Evolutionary conservation across 2,888 invertebrate species (phyloP).

Genomic region (Galeruca laticollis): DNA sequence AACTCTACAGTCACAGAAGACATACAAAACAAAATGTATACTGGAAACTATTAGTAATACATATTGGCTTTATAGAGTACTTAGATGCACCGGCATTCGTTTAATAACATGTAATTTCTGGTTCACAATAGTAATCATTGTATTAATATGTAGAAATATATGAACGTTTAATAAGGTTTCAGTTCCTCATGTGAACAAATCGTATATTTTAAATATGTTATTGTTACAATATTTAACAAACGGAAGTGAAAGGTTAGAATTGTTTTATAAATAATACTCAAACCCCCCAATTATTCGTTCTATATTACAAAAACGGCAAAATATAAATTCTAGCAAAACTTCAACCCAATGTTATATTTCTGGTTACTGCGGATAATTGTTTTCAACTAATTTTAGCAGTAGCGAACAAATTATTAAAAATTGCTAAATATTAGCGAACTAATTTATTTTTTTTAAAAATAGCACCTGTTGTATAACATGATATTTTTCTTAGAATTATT

Average conservation of each 20-base stretch:
- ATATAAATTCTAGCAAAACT: not conserved
- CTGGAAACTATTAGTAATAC: constrained; percentile 22
- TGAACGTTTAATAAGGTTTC: constrained; percentile 19
- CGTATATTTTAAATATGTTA: constrained; percentile 22
- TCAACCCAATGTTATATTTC: not conserved
- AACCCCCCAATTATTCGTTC: constrained; percentile 17
- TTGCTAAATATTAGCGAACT: too few species aligned
- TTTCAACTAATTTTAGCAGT: too few species aligned
- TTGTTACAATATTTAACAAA: constrained; percentile 17
- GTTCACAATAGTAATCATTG: constrained; percentile 34
- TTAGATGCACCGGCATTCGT: constrained; percentile 16
- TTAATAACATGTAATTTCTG: constrained; percentile 32
- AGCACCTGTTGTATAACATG: too few species aligned
- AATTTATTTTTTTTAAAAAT: too few species aligned
- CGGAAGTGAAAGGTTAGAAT: constrained; percentile 37
- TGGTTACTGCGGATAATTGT: too few species aligned
- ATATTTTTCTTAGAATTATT: too few species aligned
- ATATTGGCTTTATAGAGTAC: constrained; percentile 38
- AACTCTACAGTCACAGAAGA: not conserved
- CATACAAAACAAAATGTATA: constrained; percentile 7
- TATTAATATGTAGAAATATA: constrained; percentile 27
- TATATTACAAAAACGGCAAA: not conserved
- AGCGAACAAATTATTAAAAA: too few species aligned
- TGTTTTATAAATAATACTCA: constrained; percentile 16
- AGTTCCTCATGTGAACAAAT: constrained; percentile 33